Conservation (phyloP, 2,888 invertebrate genomes). For the Parnassius apollo region DNA sequence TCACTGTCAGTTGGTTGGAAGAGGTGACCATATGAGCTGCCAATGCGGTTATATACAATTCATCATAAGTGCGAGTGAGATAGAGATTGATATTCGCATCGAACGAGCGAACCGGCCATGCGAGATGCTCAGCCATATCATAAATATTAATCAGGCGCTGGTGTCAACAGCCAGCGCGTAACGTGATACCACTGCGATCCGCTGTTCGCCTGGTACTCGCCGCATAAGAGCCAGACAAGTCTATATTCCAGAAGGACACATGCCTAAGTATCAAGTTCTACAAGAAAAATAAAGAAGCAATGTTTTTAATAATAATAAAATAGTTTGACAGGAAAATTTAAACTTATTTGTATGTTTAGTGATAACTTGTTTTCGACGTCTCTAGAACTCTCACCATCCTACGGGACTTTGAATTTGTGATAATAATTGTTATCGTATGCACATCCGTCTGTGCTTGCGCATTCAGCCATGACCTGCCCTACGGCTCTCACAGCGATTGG, state of each 20-base stretch:
- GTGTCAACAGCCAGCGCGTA: conserved; percentile 82
- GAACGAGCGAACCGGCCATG: conserved; percentile 76
- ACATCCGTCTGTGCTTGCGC: conserved; percentile 74
- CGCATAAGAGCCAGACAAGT: conserved; percentile 52
- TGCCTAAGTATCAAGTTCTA: conserved; percentile 34
- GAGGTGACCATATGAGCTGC: conserved; percentile 60
- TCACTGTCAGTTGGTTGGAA: conserved; percentile 66
- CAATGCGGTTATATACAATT: conserved; percentile 38
- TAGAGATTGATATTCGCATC: conserved; percentile 64
- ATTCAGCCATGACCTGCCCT: conserved; percentile 78
- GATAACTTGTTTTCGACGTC: conserved; percentile 7
- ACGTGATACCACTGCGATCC: conserved; percentile 74
- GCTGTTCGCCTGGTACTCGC: conserved; percentile 72
- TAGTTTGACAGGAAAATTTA: not conserved
- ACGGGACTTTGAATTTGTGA: conserved; percentile 51
- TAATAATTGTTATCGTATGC: conserved; percentile 63
- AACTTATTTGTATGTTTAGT: not conserved
- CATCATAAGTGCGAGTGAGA: conserved; percentile 59
- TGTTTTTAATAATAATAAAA: not conserved
- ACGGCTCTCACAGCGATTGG: conserved; percentile 62
- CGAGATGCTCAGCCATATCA: conserved; percentile 81
- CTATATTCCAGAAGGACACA: conserved; percentile 38
- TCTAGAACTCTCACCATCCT: conserved; percentile 36
- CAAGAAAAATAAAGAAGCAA: not conserved
- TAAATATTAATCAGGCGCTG: conserved; percentile 82